These are phyloP conservation scores for Holocentrus rufus DNA, from an alignment of 2,797 vertebrate genomes.

Conservation along the genomic window DNA sequence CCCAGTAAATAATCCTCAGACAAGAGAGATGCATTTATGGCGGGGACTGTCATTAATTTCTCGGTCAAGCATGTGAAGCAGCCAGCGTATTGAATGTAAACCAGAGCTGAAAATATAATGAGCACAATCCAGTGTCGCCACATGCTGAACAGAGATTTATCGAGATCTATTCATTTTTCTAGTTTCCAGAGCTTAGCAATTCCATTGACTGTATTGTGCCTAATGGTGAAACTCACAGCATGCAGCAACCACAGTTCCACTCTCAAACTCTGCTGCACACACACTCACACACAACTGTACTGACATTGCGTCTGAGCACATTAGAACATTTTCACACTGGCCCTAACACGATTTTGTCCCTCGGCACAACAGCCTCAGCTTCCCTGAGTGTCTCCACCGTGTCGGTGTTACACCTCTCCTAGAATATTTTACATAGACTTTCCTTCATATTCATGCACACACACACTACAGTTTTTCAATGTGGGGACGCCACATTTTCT, in stretches of 20 bases:
- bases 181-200: not conserved
- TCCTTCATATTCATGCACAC: conserved; percentile 8
- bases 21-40: not conserved
- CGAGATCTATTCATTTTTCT: not conserved
- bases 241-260: not conserved
- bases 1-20: not conserved
- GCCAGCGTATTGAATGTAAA: not conserved
- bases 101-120: conserved; percentile 2
- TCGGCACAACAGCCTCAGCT: conserved; percentile 41
- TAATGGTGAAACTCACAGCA: conserved; percentile 15
- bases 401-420: conserved; percentile 25
- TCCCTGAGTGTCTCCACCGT: conserved; percentile 32
- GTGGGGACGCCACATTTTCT: too few relatives aligned
- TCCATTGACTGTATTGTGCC: not conserved
- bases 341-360: conserved; percentile 40
- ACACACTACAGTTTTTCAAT: not conserved
- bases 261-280: conserved; percentile 3
- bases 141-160: not conserved
- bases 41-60: not conserved
- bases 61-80: not conserved
- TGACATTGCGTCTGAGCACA: conserved; percentile 31
- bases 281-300: not conserved
- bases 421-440: conserved; percentile 8
- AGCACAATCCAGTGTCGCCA: not conserved
- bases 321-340: conserved; percentile 30